These are phyloP conservation scores for Gasterosteus nipponicus DNA, from an alignment of 2,113 vertebrate species.

Conservation along the genomic window DNA sequence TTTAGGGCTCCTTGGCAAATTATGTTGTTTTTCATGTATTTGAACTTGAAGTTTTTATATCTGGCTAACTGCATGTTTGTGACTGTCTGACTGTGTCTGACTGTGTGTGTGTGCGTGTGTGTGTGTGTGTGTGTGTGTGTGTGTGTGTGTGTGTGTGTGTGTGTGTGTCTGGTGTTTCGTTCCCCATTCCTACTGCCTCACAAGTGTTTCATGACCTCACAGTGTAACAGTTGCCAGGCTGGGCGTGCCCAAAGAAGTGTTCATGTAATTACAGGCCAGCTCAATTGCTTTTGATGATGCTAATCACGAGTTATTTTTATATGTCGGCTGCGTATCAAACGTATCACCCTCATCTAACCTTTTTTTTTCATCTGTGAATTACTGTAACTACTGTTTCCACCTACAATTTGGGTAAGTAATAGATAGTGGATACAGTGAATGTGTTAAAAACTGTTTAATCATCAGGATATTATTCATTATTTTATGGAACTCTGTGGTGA, in stretches of 20 bases:
- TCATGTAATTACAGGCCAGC: constrained; percentile 38
- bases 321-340: no score
- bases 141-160: constrained; percentile 15
- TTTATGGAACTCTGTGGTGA: background rate
- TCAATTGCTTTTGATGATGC: constrained; percentile 30
- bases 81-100: background rate
- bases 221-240: constrained; percentile 36
- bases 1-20: constrained; percentile 28
- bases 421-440: background rate
- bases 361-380: no score
- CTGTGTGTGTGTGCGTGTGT: constrained; percentile 15
- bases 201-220: constrained; percentile 50
- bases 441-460: background rate
- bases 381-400: background rate
- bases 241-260: constrained; percentile 27
- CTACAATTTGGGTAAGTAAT: background rate
- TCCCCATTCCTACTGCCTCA: constrained; percentile 33
- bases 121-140: background rate
- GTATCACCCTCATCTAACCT: no score
- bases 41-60: constrained; percentile 28
- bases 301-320: no score
- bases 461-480: background rate
- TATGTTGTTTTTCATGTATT: constrained; percentile 34
- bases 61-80: constrained; percentile 13
- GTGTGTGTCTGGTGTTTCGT: no score